Evolutionary conservation across 2,797 vertebrate species (phyloP), one percentile per base, ranked within the genome.

Genomic region (Mastacembelus armatus): DNA sequence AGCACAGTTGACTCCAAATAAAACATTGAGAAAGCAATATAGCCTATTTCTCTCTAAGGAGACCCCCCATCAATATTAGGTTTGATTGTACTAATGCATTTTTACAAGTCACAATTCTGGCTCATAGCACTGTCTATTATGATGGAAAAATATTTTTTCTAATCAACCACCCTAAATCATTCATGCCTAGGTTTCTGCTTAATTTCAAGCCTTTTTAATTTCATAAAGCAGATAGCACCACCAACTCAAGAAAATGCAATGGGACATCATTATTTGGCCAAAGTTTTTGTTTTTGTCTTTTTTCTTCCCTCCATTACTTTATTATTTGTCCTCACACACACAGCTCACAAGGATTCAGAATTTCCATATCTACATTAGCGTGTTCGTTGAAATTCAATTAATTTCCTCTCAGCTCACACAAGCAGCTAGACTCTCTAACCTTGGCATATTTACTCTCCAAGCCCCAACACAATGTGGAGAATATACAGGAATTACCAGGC

Each of bases 341-440:
- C 54, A 49, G 21, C 11, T 9, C 68, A 71, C 36, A 54, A 43
- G 48, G 56, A 84, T 77, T 81, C 62, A 36, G 44, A 80, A 73
- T 88, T 84, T 88, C 44, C 71, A 63, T 81, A 85, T 78, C 77
- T 84, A 67, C 66, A 88, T 89, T 84, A 78, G 71, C 65, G 63
- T 75, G 80, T 85, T 82, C 9, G 47, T 71, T 84, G 77, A 88
- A 80, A 88, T 87, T 87, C 74, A 83, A 88, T 89, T 89, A 88
- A 85, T 84, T 85, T 80, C 61, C 63, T 71, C 81, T 60, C 67
- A 67, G 74, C 68, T 67, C 19, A 12, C 60, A 68, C 70, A 21
- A 15, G 79, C 71, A 74, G 71, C 71, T 32, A 74, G 80, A 67
- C 74, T 67, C 76, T 71, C 77, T 81, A 82, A 83, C 77, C 85